Evolutionary conservation across 2,888 invertebrate species (phyloP).

Genomic region (Heliconius hortense): DNA sequence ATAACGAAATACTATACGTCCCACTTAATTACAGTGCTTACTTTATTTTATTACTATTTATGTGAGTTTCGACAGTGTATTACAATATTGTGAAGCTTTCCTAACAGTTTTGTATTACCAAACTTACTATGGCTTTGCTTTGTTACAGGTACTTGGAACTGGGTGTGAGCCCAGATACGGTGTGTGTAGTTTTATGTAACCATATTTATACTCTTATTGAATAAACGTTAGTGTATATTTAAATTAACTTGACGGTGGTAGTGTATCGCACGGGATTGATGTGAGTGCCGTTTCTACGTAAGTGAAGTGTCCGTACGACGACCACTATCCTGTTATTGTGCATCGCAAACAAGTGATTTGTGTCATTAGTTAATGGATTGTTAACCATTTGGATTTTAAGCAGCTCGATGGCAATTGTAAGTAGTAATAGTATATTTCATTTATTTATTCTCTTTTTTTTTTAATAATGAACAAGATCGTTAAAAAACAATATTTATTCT

Average conservation of each 20-base stretch:
- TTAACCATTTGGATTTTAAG: constrained; percentile 63
- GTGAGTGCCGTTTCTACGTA: constrained; percentile 56
- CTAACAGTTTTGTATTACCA: constrained; percentile 43
- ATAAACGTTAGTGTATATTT: constrained; percentile 40
- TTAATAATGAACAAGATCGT: background rate
- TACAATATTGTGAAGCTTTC: constrained; percentile 25
- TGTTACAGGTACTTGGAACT: constrained; percentile 79
- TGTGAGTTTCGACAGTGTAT: constrained; percentile 57
- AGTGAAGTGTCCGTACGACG: constrained; percentile 63
- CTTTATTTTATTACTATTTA: constrained; percentile 59
- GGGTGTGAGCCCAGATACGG: constrained; percentile 80
- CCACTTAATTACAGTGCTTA: constrained; percentile 69
- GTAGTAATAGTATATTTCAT: constrained; percentile 46
- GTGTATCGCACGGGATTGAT: constrained; percentile 52
- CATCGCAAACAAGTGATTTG: constrained; percentile 66
- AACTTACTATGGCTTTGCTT: constrained; percentile 76
- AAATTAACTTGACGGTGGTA: constrained; percentile 49
- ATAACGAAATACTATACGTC: constrained; percentile 68
- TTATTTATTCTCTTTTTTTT: background rate
- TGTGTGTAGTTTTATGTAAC: constrained; percentile 78
- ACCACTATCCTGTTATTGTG: constrained; percentile 60
- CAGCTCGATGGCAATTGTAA: constrained; percentile 71
- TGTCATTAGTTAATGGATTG: constrained; percentile 69
- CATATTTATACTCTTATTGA: constrained; percentile 54
- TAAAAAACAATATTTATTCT: background rate